These are phyloP conservation scores for Ectemnius lituratus DNA, from an alignment of 2,888 invertebrate species.

Conservation along the genomic window DNA sequence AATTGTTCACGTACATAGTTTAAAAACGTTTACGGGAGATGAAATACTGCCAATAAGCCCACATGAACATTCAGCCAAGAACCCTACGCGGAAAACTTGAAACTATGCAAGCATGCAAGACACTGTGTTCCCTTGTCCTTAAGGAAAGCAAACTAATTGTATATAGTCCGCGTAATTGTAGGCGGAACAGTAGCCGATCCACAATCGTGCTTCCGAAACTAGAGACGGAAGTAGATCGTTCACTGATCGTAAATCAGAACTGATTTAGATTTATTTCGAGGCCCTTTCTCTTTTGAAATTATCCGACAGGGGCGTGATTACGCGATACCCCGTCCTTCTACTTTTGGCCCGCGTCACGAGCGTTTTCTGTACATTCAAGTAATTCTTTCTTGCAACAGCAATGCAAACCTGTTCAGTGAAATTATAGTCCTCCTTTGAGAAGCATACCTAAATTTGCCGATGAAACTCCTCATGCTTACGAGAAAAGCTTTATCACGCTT, in stretches of 20 bases:
- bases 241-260: slow-evolving; percentile 16
- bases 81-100: slow-evolving; percentile 30
- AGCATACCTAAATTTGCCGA: no score
- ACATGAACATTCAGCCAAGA: slow-evolving; percentile 37
- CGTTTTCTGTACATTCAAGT: no score
- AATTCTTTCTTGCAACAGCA: no score
- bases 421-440: no score
- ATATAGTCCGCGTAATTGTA: slow-evolving; percentile 29
- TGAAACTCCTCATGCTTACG: no score
- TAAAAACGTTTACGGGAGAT: slow-evolving; percentile 28
- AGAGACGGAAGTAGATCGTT: slow-evolving; percentile 18
- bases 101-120: slow-evolving; percentile 29
- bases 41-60: slow-evolving; percentile 54
- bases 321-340: no score
- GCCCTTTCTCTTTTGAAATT: slow-evolving; percentile 18
- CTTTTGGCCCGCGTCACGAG: no score
- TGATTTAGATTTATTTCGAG: slow-evolving; percentile 10
- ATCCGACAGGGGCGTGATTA: slow-evolving; percentile 28
- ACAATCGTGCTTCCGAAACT: slow-evolving; percentile 12
- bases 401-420: no score
- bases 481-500: background rate
- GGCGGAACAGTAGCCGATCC: slow-evolving; percentile 18
- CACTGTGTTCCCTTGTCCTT: slow-evolving; percentile 46
- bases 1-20: background rate
- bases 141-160: slow-evolving; percentile 28